These are phyloP conservation scores for Rhinoraja longicauda DNA, from an alignment of 2,797 vertebrate genomes.

Conservation along the genomic window DNA sequence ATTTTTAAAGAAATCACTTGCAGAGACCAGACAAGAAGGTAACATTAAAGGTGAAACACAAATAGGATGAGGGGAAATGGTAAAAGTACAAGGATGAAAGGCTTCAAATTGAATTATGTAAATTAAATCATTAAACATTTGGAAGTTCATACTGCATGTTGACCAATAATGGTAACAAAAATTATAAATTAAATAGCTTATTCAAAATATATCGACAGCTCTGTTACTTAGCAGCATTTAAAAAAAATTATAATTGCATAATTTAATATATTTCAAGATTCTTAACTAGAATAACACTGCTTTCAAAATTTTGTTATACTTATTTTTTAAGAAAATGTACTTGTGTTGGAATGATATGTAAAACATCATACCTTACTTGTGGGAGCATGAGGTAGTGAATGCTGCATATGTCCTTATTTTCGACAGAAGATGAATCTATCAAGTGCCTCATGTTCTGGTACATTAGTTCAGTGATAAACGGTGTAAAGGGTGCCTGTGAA, in stretches of 20 bases:
- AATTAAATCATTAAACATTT: not conserved
- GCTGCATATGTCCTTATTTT: conserved; percentile 80
- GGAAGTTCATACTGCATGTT: not conserved
- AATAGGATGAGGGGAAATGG: not conserved
- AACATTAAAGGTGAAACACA: not conserved
- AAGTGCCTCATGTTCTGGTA: conserved; percentile 88
- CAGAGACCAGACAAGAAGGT: not conserved
- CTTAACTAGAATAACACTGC: not conserved
- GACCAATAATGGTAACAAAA: not conserved
- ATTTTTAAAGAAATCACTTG: not conserved
- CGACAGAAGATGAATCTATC: conserved; percentile 73
- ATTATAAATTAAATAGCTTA: not conserved
- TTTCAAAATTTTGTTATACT: not conserved
- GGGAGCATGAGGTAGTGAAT: conserved; percentile 98
- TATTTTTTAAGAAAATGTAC: not conserved
- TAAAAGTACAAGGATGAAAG: too few relatives aligned
- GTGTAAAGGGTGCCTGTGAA: conserved; percentile 87
- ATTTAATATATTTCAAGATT: not conserved
- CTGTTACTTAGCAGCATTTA: not conserved
- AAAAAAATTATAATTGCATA: too few relatives aligned
- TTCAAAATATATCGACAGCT: not conserved
- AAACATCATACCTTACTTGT: conserved; percentile 71
- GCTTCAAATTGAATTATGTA: not conserved
- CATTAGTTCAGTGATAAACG: conserved; percentile 97
- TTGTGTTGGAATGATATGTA: not conserved